These are phyloP conservation scores for Drosophila macrothrix DNA, from an alignment of 2,888 invertebrate genomes.

Conservation along the genomic window DNA sequence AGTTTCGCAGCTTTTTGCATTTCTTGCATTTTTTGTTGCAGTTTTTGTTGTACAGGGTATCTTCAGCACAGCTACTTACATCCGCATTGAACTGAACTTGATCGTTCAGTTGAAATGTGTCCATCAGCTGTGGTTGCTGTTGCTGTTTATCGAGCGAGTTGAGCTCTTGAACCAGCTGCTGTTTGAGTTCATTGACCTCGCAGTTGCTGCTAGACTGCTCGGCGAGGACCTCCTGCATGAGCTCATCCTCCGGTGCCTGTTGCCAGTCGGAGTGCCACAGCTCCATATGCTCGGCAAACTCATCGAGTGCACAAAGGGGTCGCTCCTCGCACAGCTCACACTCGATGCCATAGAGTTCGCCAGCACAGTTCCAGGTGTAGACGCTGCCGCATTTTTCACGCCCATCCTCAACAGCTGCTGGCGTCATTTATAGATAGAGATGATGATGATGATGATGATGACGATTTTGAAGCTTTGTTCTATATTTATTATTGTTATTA, in stretches of 20 bases:
- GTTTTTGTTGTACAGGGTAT: not conserved
- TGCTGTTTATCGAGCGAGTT: conserved; percentile 46
- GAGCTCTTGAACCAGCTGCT: conserved; percentile 64
- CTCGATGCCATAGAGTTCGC: conserved; percentile 77
- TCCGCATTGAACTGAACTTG: conserved; percentile 13
- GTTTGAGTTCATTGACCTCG: conserved; percentile 69
- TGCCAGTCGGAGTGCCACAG: conserved; percentile 79
- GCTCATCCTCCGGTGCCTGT: conserved; percentile 62
- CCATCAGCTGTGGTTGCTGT: not conserved
- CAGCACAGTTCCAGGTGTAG: conserved; percentile 79
- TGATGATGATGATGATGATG: not conserved
- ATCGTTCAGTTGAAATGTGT: conserved; percentile 10
- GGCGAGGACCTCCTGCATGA: conserved; percentile 71
- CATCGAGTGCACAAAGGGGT: conserved; percentile 74
- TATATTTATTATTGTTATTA: conserved; percentile 3
- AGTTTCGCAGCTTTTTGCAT: not conserved
- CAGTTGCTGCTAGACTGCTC: conserved; percentile 52
- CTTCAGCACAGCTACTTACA: conserved; percentile 25
- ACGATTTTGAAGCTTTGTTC: not conserved
- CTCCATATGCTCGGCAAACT: conserved; percentile 80
- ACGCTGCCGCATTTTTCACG: conserved; percentile 76
- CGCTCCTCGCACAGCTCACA: conserved; percentile 80
- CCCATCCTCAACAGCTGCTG: conserved; percentile 32
- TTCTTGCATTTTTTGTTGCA: not conserved
- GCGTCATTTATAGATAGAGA: conserved; percentile 15